These are phyloP conservation scores for Sparus aurata DNA, from an alignment of 2,797 vertebrate genomes.

Conservation along the genomic window DNA sequence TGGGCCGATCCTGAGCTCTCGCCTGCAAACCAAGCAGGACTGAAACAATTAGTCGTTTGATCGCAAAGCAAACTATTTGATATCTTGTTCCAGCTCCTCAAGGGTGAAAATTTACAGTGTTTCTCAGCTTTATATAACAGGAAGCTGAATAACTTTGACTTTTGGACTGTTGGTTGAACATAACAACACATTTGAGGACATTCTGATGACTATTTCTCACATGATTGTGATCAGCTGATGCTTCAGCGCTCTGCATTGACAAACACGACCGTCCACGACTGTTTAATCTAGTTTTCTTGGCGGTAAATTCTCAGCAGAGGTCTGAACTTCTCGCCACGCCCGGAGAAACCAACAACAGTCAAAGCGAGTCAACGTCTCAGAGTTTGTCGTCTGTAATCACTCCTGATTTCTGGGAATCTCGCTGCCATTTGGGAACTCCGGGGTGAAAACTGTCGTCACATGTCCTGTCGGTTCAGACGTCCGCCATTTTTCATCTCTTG, in stretches of 20 bases:
- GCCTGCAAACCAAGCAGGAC: not conserved
- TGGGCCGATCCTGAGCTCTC: not conserved
- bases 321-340: not conserved
- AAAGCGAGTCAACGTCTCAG: not conserved
- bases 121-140: not conserved
- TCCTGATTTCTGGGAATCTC: constrained; percentile 24
- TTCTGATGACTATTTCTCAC: not conserved
- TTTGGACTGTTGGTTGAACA: not conserved
- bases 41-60: not conserved
- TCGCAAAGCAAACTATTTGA: too few species aligned
- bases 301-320: not conserved
- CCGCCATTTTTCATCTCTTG: not conserved
- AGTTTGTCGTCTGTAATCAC: constrained; percentile 16
- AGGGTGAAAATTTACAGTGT: not conserved
- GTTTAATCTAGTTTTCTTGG: not conserved
- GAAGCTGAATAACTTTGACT: not conserved
- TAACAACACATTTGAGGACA: not conserved
- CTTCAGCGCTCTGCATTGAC: too few species aligned
- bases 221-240: too few species aligned
- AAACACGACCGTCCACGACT: too few species aligned
- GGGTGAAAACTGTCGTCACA: not conserved
- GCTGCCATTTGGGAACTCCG: not conserved
- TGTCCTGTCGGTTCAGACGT: not conserved
- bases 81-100: not conserved
- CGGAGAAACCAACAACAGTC: not conserved